Evolutionary conservation across 1,140 invertebrate species (phyloP), one percentile per base, ranked within the genome.

Genomic region (Drosophila parvula): DNA sequence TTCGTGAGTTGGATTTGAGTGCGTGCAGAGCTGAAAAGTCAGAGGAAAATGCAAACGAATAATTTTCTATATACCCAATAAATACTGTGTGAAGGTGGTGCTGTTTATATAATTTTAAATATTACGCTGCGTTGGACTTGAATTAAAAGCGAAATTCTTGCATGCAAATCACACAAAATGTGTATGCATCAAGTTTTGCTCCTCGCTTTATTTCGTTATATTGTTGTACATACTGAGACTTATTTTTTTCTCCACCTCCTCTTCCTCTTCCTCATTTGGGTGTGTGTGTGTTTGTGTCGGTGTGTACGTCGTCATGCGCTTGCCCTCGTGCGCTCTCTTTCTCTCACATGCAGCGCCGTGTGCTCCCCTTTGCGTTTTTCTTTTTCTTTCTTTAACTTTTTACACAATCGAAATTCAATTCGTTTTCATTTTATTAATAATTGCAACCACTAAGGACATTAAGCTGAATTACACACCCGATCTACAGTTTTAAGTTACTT

Each of bases 261-360:
- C 62, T 32, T 59, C 59, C 41, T 58, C 36, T 73, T 70, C 45
- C 58, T 69, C 22, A 47, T 78, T 63, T 60, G 30, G 61, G 27
- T 73, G 51, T 74, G 53, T 68, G 56, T 67, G 47, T 61, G 48
- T 64, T 51, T 53, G 40, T 58, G 55, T 71, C 27, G 45, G 41
- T 78, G 40, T 61, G 45, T 74, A 74, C 79, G 71, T 83, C 83
- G 83, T 89, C 83, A 88, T 88, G 80, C 78, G 84, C 74, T 83
- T 74, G 84, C 65, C 74, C 80, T 88, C 84, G 65, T 89, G 65
- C 84, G 74, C 63, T 88, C 83, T 80, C 83, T 89, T 63, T 88
- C 84, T 44, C 60, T 58, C 71, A 74, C 64, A 88, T 81, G 63
- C 51, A 56, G 38, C 47, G 58, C 45, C 56, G 75, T 48, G 67